Conservation (phyloP, 2,888 invertebrate genomes). For the Prenolepis imparis region DNA sequence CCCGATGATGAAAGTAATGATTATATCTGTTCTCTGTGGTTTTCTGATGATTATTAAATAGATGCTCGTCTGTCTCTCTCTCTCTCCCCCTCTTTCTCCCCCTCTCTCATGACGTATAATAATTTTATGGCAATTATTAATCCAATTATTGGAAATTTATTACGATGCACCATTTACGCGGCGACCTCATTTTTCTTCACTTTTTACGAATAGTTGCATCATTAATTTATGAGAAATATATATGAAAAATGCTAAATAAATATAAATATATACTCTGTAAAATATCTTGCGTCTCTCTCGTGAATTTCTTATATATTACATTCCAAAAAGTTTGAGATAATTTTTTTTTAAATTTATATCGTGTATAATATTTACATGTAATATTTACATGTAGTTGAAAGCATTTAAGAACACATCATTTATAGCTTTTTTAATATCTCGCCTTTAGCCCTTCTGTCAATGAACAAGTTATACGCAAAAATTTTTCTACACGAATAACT, state of each 20-base stretch:
- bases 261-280: neutral
- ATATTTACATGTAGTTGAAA: neutral
- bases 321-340: neutral
- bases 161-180: slow-evolving; percentile 30
- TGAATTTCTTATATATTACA: neutral
- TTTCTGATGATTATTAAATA: slow-evolving; percentile 28
- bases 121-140: slow-evolving; percentile 46
- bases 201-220: neutral
- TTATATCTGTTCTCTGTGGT: slow-evolving; percentile 20
- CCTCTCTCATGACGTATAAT: neutral
- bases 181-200: neutral
- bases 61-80: neutral
- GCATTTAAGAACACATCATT: neutral
- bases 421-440: neutral
- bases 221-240: slow-evolving; percentile 24
- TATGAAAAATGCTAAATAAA: neutral
- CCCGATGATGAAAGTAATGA: slow-evolving; percentile 25
- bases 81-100: no score
- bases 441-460: neutral
- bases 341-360: neutral
- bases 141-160: slow-evolving; percentile 41
- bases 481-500: neutral
- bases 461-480: neutral
- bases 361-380: no score
- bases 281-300: neutral